phyloP scores from a whole-genome alignment of 1,140 invertebrate species.

The Drosophila erecta region DNA sequence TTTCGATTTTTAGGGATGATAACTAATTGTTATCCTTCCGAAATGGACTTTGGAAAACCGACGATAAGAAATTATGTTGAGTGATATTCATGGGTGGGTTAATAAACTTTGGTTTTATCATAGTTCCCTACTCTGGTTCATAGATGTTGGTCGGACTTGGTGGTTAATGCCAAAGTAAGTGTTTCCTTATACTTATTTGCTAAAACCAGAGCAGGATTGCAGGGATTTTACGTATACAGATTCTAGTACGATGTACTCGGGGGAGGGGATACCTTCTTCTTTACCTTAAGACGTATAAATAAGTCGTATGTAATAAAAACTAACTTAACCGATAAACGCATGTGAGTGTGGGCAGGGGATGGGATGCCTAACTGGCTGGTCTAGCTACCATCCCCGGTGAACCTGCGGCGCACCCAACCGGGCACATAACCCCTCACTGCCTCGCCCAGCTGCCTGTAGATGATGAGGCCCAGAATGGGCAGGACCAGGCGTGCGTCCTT shows the following conservation, averaged over 20 bases:
- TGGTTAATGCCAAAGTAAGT: background rate
- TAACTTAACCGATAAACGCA: constrained; percentile 77
- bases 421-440: constrained; percentile 85
- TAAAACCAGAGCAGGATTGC: constrained; percentile 1
- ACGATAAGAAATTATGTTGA: background rate
- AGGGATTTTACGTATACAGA: constrained; percentile 44
- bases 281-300: constrained; percentile 61
- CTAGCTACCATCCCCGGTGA: constrained; percentile 51
- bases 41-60: background rate
- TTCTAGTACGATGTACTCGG: constrained; percentile 11
- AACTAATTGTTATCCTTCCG: background rate
- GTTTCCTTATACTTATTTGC: background rate
- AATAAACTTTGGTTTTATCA: background rate
- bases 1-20: background rate
- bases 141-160: background rate
- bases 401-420: constrained; percentile 78
- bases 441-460: constrained; percentile 90
- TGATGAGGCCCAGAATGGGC: constrained; percentile 90
- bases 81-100: background rate
- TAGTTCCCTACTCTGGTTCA: background rate
- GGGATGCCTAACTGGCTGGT: background rate
- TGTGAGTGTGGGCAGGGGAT: constrained; percentile 26
- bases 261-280: constrained; percentile 28
- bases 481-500: constrained; percentile 91
- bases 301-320: constrained; percentile 64